A percentile compares a stretch with the other conserved stretches of the same genome.
Conservation (phyloP, 64 coral and sea anemone genomes). For the Pocillopora verrucosa region DNA sequence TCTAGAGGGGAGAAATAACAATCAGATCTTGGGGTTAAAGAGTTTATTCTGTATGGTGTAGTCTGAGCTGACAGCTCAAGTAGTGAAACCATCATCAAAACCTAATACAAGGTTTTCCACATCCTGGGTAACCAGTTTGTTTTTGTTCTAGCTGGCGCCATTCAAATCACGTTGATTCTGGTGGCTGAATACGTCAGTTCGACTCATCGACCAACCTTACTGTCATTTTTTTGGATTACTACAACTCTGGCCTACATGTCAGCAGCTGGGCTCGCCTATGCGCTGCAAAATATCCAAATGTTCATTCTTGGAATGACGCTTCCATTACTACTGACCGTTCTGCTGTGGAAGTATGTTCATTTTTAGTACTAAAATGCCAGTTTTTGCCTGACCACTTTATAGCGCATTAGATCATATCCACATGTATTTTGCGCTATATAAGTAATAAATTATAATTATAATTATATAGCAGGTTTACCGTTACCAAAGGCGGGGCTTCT, state of each 20-base stretch:
- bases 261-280: conserved; percentile 60
- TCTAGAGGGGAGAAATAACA: no score
- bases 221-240: conserved; percentile 58
- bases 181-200: conserved; percentile 74
- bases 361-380: neutral
- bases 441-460: no score
- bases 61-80: no score
- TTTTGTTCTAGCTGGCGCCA: conserved; percentile 48
- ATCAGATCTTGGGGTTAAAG: no score
- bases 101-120: neutral
- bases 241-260: conserved; percentile 49
- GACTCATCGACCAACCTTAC: conserved; percentile 26
- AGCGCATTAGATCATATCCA: no score
- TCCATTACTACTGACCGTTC: conserved; percentile 43
- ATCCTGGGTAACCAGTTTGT: neutral
- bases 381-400: neutral
- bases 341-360: conserved; percentile 62
- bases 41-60: no score
- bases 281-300: conserved; percentile 27
- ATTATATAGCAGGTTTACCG: no score
- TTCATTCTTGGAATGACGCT: conserved; percentile 49
- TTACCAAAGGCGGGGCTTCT: no score
- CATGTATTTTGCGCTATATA: no score
- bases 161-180: conserved; percentile 58
- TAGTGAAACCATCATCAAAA: neutral